Conservation (phyloP, 2,113 vertebrate species). For the Beaufortia kweichowensis region DNA sequence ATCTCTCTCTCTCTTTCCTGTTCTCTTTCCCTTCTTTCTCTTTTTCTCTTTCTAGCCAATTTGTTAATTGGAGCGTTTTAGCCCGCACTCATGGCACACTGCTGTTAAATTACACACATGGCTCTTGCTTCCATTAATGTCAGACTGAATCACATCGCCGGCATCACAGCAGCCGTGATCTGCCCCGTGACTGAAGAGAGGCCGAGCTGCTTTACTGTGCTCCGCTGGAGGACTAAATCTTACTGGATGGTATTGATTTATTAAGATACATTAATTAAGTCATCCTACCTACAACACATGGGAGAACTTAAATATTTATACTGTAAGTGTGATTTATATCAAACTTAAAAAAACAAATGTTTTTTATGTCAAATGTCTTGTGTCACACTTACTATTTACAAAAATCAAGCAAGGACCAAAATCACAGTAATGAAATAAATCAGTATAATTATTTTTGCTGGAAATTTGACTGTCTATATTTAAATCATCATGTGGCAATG, state of each 20-base stretch:
- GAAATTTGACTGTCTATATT: too few relatives aligned
- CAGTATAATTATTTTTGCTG: too few relatives aligned
- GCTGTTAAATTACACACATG: slow-evolving; percentile 45
- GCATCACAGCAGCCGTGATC: slow-evolving; percentile 9
- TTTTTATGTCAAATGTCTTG: too few relatives aligned
- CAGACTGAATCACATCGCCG: slow-evolving; percentile 30
- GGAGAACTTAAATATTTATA: background rate
- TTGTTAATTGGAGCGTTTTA: slow-evolving; percentile 42
- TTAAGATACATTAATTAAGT: slow-evolving; percentile 19
- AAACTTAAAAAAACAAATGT: too few relatives aligned
- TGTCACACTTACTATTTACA: too few relatives aligned
- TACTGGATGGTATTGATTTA: background rate
- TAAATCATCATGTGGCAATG: too few relatives aligned
- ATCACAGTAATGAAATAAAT: too few relatives aligned
- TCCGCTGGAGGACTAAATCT: background rate
- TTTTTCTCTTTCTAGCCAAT: slow-evolving; percentile 11
- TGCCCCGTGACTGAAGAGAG: background rate
- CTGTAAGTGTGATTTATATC: background rate
- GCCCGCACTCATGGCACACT: slow-evolving; percentile 27
- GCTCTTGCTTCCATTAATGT: slow-evolving; percentile 36
- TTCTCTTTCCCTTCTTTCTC: background rate
- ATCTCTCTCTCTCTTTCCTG: background rate
- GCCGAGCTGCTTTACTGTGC: too few relatives aligned
- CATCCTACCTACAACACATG: background rate
- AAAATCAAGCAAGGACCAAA: too few relatives aligned